phyloP scores from a whole-genome alignment of 1,140 invertebrate genomes.

The Condylostylus longicornis region DNA sequence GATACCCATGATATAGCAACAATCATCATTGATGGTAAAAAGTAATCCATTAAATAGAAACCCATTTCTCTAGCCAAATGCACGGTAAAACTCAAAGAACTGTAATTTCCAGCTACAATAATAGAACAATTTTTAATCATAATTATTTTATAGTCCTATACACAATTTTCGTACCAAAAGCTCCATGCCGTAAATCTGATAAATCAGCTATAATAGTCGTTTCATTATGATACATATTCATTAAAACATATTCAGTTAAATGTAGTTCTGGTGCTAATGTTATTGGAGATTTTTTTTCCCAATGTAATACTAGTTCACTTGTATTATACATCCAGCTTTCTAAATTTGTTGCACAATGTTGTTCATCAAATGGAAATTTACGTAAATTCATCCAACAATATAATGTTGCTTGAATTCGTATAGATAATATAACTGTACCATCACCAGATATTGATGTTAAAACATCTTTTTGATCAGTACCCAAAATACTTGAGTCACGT shows the following conservation, averaged over 20 bases:
- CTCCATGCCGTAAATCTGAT: constrained; percentile 48
- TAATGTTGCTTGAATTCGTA: constrained; percentile 56
- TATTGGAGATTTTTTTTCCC: constrained; percentile 58
- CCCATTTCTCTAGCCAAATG: constrained; percentile 65
- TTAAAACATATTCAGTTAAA: constrained; percentile 64
- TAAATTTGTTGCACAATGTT: constrained; percentile 58
- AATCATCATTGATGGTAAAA: constrained; percentile 73
- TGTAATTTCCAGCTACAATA: constrained; percentile 64
- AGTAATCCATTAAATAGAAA: constrained; percentile 81
- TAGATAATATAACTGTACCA: constrained; percentile 59
- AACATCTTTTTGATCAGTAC: constrained; percentile 59
- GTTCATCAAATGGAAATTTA: constrained; percentile 73
- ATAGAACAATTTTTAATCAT: constrained; percentile 3
- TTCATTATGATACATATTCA: constrained; percentile 52
- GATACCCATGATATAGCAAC: constrained; percentile 82
- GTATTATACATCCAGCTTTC: constrained; percentile 74
- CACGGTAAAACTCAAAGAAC: constrained; percentile 60
- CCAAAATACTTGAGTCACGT: constrained; percentile 47
- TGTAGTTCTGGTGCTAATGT: constrained; percentile 59
- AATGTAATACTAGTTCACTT: constrained; percentile 53
- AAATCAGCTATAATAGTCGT: constrained; percentile 49
- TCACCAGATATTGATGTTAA: constrained; percentile 58
- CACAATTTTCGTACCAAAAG: constrained; percentile 37
- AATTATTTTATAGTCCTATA: neutral
- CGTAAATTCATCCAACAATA: constrained; percentile 69